Conservation (phyloP, 2,113 vertebrate genomes). For the Clarias batrachus region DNA sequence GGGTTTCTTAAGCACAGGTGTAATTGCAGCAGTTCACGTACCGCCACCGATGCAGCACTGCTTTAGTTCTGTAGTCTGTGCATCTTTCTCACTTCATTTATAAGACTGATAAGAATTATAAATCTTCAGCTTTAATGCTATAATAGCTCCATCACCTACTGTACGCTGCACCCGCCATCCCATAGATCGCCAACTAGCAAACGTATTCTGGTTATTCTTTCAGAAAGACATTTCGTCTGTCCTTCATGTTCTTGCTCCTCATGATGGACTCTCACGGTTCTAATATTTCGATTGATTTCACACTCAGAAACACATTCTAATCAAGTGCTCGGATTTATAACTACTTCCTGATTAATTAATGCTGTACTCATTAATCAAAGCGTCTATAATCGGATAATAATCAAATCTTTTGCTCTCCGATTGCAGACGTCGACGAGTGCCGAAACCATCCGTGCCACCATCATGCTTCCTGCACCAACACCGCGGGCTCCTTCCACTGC, state of each 20-base stretch:
- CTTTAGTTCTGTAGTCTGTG: not conserved
- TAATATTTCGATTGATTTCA: not conserved
- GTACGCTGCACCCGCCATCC: not conserved
- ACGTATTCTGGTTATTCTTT: not conserved
- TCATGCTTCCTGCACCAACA: slow-evolving; percentile 77
- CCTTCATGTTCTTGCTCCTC: not conserved
- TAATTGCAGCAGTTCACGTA: too few species aligned
- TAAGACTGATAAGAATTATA: not conserved
- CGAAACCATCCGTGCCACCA: slow-evolving; percentile 76
- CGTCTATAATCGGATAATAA: not conserved
- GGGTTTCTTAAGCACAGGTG: too few species aligned
- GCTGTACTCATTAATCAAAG: not conserved
- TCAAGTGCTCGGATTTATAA: not conserved
- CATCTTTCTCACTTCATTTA: not conserved
- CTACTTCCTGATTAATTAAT: not conserved
- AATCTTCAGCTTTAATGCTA: not conserved
- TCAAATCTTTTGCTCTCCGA: not conserved
- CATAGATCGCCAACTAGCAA: not conserved
- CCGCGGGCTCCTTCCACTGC: slow-evolving; percentile 82
- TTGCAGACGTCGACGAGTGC: slow-evolving; percentile 81
- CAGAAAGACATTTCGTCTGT: not conserved
- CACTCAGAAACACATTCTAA: not conserved
- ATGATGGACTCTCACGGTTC: not conserved
- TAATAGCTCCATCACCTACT: not conserved
- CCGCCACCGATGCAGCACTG: not conserved